Conservation (phyloP, 2,888 invertebrate species). For the Drosophila emarginata region DNA sequence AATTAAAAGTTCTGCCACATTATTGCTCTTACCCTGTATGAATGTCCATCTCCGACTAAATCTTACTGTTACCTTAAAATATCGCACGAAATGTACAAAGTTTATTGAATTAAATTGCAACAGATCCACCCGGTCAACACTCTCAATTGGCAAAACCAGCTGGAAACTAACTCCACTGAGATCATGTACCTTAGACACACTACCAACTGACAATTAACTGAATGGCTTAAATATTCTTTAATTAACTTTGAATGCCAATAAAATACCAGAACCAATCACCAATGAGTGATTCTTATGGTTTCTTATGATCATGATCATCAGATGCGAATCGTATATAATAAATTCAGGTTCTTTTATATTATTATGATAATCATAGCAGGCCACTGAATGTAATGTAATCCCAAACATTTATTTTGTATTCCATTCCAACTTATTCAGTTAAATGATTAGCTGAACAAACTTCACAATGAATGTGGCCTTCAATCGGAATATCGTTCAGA, state of each 20-base stretch:
- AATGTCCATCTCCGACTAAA: constrained; percentile 14
- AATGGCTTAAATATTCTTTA: not conserved
- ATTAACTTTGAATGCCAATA: not conserved
- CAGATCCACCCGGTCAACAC: constrained; percentile 9
- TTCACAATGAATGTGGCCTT: constrained; percentile 28
- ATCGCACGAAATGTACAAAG: constrained; percentile 61
- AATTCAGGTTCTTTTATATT: too few species aligned
- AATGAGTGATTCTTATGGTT: too few species aligned
- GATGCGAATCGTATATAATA: too few species aligned
- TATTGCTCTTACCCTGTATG: constrained; percentile 37
- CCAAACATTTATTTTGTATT: not conserved
- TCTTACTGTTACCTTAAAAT: constrained; percentile 21
- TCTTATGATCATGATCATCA: too few species aligned
- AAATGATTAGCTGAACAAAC: not conserved
- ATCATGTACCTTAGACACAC: not conserved
- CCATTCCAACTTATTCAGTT: not conserved
- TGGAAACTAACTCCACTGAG: constrained; percentile 14
- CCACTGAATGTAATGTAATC: not conserved
- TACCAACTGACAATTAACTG: not conserved
- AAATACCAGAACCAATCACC: too few species aligned
- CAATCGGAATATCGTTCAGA: constrained; percentile 20
- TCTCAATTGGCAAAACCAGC: constrained; percentile 26
- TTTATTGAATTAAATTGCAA: constrained; percentile 64
- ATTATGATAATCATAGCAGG: too few species aligned
- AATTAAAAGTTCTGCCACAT: constrained; percentile 62